These are phyloP conservation scores for Gnatocerus cornutus DNA, from an alignment of 2,888 invertebrate species.

Conservation along the genomic window DNA sequence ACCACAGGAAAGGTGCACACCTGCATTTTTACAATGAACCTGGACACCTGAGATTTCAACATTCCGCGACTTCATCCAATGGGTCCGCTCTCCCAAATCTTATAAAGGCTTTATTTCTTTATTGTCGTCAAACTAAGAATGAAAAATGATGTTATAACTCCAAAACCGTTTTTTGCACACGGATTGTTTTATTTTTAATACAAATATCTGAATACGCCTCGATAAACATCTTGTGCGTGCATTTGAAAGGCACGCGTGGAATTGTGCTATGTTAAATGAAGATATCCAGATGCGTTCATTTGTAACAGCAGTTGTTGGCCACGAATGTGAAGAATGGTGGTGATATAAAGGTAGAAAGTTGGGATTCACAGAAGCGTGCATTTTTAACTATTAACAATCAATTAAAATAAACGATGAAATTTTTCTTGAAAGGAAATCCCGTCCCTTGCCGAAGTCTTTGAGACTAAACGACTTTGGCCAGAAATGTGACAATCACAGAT, in stretches of 20 bases:
- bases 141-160: slow-evolving; percentile 45
- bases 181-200: too few species aligned
- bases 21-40: slow-evolving; percentile 69
- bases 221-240: too few species aligned
- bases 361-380: too few species aligned
- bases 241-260: slow-evolving; percentile 18
- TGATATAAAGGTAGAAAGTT: too few species aligned
- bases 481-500: slow-evolving; percentile 42
- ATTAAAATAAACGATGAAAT: too few species aligned
- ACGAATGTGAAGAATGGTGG: too few species aligned
- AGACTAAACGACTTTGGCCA: neutral
- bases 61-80: slow-evolving; percentile 62
- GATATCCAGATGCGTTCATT: slow-evolving; percentile 30
- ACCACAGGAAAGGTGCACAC: slow-evolving; percentile 63
- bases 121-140: slow-evolving; percentile 48
- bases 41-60: slow-evolving; percentile 68
- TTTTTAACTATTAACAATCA: too few species aligned
- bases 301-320: slow-evolving; percentile 24
- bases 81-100: slow-evolving; percentile 50
- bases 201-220: too few species aligned
- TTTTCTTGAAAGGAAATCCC: too few species aligned
- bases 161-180: too few species aligned
- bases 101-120: slow-evolving; percentile 50
- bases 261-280: slow-evolving; percentile 25
- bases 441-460: neutral